phyloP scores from a whole-genome alignment of 1,140 invertebrate species.

The Drosophila nikananu region DNA sequence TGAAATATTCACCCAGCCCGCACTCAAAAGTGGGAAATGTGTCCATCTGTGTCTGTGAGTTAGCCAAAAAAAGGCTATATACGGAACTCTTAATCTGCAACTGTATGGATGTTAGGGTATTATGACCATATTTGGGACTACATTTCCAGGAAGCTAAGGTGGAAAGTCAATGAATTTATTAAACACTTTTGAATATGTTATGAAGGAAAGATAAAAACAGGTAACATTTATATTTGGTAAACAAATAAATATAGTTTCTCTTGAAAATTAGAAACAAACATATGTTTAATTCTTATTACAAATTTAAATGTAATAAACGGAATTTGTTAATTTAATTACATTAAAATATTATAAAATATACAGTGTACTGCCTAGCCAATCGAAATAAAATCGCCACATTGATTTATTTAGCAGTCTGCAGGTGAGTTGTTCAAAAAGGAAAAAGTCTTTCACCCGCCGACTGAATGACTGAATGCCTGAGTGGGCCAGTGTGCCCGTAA shows the following conservation, averaged over 20 bases:
- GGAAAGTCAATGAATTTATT: no score
- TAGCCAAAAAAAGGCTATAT: conserved; percentile 29
- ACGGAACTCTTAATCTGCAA: conserved; percentile 25
- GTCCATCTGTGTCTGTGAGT: conserved; percentile 25
- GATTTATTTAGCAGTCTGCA: conserved; percentile 52
- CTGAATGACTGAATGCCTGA: not conserved
- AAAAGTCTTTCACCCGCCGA: conserved; percentile 14
- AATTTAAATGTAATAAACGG: no score
- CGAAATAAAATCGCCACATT: not conserved
- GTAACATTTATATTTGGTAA: not conserved
- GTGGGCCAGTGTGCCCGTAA: conserved; percentile 3
- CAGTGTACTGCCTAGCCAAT: not conserved
- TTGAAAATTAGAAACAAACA: not conserved
- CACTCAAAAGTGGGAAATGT: conserved; percentile 14
- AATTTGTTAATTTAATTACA: not conserved
- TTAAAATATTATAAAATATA: no score
- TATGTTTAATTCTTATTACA: no score
- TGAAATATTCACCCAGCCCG: conserved; percentile 68
- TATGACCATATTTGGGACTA: not conserved
- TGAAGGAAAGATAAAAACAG: no score
- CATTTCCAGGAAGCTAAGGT: not conserved
- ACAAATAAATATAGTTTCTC: no score
- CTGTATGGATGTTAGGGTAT: conserved; percentile 33
- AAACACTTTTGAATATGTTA: no score
- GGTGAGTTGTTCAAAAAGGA: conserved; percentile 33